Percentiles rank a stretch among this genome's conserved stretches.
Evolutionary conservation across 1,140 invertebrate species (phyloP).

Genomic region (Mercenaria mercenaria): DNA sequence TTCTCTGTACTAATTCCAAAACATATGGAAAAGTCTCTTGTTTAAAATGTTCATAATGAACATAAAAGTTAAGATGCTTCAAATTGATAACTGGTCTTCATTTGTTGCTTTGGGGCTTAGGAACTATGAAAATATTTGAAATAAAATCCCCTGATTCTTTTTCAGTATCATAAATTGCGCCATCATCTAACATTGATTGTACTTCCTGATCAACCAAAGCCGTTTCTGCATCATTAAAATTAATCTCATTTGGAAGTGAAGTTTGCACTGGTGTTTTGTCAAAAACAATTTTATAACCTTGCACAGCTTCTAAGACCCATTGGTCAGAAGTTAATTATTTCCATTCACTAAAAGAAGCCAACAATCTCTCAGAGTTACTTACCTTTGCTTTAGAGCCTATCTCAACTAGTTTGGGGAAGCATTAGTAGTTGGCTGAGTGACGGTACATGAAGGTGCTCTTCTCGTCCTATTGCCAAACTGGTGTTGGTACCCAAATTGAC

Average conservation of each 20-base stretch:
- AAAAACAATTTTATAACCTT: conserved; percentile 35
- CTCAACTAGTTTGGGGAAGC: no score
- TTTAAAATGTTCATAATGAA: conserved; percentile 71
- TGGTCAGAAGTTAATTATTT: conserved; percentile 9
- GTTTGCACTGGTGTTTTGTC: neutral
- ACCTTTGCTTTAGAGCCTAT: neutral
- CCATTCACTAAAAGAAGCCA: neutral
- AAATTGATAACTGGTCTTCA: conserved; percentile 59
- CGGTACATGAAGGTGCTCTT: no score
- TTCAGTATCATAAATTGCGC: conserved; percentile 22
- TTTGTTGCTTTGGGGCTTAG: conserved; percentile 65
- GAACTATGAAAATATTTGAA: conserved; percentile 67
- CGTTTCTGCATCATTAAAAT: neutral
- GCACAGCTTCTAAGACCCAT: conserved; percentile 14
- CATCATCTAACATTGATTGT: neutral
- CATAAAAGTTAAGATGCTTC: conserved; percentile 61
- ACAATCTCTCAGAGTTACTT: neutral
- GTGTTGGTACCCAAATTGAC: no score
- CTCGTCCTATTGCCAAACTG: no score
- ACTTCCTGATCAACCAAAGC: conserved; percentile 17
- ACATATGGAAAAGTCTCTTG: conserved; percentile 62
- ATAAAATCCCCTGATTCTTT: conserved; percentile 63
- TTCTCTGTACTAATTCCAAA: no score
- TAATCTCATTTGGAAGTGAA: neutral
- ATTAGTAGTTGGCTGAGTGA: no score